Percentiles rank a stretch among this genome's conserved stretches.
These are phyloP conservation scores for Conopomorpha cramerella DNA, from an alignment of 1,140 invertebrate species.

Conservation along the genomic window DNA sequence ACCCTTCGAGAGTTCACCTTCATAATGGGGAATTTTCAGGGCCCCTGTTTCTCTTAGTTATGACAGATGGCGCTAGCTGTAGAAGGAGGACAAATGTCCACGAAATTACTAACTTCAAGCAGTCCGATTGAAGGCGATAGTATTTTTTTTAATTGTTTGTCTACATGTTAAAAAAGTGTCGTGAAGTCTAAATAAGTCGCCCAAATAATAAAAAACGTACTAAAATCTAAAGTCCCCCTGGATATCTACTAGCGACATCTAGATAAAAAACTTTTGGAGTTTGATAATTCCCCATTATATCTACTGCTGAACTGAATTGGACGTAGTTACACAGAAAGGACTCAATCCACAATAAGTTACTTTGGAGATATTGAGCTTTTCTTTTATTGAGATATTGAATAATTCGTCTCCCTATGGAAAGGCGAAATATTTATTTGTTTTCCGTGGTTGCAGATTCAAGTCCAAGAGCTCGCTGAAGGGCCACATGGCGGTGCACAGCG, in stretches of 20 bases:
- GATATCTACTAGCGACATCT: no score
- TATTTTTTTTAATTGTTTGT: no score
- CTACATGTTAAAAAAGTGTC: no score
- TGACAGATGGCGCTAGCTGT: background rate
- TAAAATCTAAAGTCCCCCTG: no score
- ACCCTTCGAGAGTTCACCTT: background rate
- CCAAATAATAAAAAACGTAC: no score
- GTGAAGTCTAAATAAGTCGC: no score
- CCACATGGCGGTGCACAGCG: constrained; percentile 36
- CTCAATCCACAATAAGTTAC: background rate
- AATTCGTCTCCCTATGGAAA: background rate
- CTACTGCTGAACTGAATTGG: no score
- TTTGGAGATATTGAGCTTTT: background rate
- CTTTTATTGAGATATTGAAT: no score
- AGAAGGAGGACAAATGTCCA: background rate
- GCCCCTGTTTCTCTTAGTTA: background rate
- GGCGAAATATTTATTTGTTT: background rate
- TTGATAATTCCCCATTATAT: no score
- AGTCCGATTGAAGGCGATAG: no score
- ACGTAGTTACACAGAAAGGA: no score
- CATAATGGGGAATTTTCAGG: background rate
- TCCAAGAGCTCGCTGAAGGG: constrained; percentile 30
- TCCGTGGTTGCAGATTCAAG: constrained; percentile 30
- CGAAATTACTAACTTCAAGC: background rate
- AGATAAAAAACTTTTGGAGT: no score